A percentile compares a stretch with the other conserved stretches of the same genome.
Evolutionary conservation across 2,113 vertebrate species (phyloP).

Genomic region (Alaudala cheleensis): DNA sequence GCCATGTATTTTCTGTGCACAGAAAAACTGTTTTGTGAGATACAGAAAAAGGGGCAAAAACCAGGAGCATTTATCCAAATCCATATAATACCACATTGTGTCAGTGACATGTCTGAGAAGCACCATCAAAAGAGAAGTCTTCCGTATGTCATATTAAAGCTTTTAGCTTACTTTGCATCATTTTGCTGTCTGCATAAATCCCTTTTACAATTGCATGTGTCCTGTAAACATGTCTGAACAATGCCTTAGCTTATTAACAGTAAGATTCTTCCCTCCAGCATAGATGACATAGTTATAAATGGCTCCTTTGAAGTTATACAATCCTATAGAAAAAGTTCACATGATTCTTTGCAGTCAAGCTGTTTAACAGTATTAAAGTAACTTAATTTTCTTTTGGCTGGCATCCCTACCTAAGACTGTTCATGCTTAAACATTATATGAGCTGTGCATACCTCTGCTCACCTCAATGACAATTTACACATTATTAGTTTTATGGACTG

Average conservation of each 20-base stretch:
- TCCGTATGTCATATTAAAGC: conserved; percentile 20
- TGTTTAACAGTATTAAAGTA: conserved; percentile 44
- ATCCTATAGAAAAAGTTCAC: conserved; percentile 33
- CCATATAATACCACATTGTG: background rate
- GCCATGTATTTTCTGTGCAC: background rate
- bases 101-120: background rate
- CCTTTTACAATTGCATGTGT: background rate
- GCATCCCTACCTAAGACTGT: conserved; percentile 8
- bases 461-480: background rate
- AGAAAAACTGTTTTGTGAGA: background rate
- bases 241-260: conserved; percentile 15
- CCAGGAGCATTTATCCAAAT: background rate
- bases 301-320: conserved; percentile 56
- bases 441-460: background rate
- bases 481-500: background rate
- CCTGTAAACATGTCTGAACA: conserved; percentile 41
- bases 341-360: conserved; percentile 37
- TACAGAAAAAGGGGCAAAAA: background rate
- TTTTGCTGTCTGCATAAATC: conserved; percentile 29
- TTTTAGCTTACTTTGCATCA: conserved; percentile 43
- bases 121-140: background rate
- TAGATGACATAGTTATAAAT: conserved; percentile 33
- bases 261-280: conserved; percentile 46
- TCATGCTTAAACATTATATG: background rate
- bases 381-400: conserved; percentile 45